A percentile compares a stretch with the other conserved stretches of the same genome.
Conservation (phyloP, 37 sponge, comb jelly and placozoan genomes). For the Dysidea cf. avara region DNA sequence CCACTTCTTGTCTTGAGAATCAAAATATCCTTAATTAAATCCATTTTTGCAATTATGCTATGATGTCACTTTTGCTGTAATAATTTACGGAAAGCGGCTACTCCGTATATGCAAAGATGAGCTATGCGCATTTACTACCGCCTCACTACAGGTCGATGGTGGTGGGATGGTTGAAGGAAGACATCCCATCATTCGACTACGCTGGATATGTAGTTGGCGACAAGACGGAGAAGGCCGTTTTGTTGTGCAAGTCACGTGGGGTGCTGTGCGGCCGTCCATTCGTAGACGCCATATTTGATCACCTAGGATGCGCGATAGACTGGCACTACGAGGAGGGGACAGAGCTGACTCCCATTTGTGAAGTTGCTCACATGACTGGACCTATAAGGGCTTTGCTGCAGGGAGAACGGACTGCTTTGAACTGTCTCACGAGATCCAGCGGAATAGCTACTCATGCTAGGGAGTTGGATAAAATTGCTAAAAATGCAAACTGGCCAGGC, state of each 20-base stretch:
- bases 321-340: slow-evolving; percentile 78
- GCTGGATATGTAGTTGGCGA: slow-evolving; percentile 86
- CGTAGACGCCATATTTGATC: slow-evolving; percentile 69
- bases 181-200: slow-evolving; percentile 87
- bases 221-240: slow-evolving; percentile 61
- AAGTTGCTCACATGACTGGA: slow-evolving; percentile 71
- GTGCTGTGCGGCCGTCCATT: slow-evolving; percentile 88
- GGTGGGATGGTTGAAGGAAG: slow-evolving; percentile 78
- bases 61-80: too few species aligned
- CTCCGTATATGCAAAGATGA: neutral
- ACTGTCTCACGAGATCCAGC: slow-evolving; percentile 81
- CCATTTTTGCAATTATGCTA: too few species aligned
- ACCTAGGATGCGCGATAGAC: slow-evolving; percentile 73
- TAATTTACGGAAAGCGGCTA: too few species aligned
- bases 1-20: too few species aligned
- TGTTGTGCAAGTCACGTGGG: slow-evolving; percentile 86
- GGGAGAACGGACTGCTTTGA: slow-evolving; percentile 91
- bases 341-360: slow-evolving; percentile 36
- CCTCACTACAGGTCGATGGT: slow-evolving; percentile 42
- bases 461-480: slow-evolving; percentile 41
- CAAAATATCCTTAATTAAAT: too few species aligned
- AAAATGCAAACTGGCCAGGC: slow-evolving; percentile 69
- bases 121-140: slow-evolving; percentile 29
- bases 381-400: slow-evolving; percentile 72
- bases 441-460: slow-evolving; percentile 84